These are phyloP conservation scores for Nibea coibor DNA, from an alignment of 2,113 vertebrate genomes.

Conservation along the genomic window DNA sequence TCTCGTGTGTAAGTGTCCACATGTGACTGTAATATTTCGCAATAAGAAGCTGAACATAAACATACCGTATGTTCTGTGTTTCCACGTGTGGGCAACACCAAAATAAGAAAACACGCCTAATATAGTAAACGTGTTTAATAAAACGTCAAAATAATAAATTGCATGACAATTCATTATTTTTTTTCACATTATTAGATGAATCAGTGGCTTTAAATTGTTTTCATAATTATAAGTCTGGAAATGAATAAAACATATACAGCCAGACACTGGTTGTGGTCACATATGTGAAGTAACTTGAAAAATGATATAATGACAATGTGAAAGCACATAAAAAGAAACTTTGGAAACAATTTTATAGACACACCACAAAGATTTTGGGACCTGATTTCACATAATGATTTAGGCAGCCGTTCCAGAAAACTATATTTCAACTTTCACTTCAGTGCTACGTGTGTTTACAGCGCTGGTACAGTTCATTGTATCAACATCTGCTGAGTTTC, in stretches of 20 bases:
- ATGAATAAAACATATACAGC: background rate
- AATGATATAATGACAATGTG: background rate
- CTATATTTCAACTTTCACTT: conserved; percentile 16
- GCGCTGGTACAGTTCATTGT: background rate
- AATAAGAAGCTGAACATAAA: conserved; percentile 18
- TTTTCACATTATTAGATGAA: conserved; percentile 1
- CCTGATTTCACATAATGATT: conserved; percentile 14
- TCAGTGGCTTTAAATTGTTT: background rate
- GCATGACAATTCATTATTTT: background rate
- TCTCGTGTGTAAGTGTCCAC: background rate
- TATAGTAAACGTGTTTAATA: background rate
- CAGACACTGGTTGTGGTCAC: background rate
- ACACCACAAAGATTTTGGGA: background rate
- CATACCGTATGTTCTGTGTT: background rate
- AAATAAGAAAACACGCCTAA: background rate
- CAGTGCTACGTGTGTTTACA: background rate
- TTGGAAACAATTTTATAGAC: conserved; percentile 7
- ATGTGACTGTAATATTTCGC: conserved; percentile 10
- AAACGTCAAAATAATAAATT: background rate
- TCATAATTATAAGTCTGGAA: background rate
- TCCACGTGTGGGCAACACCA: background rate
- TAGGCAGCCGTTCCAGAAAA: conserved; percentile 10
- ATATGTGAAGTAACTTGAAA: background rate
- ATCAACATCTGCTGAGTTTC: background rate
- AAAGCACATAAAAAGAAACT: background rate